Evolutionary conservation across 2,113 vertebrate species (phyloP).

Genomic region (Anas platyrhynchos): DNA sequence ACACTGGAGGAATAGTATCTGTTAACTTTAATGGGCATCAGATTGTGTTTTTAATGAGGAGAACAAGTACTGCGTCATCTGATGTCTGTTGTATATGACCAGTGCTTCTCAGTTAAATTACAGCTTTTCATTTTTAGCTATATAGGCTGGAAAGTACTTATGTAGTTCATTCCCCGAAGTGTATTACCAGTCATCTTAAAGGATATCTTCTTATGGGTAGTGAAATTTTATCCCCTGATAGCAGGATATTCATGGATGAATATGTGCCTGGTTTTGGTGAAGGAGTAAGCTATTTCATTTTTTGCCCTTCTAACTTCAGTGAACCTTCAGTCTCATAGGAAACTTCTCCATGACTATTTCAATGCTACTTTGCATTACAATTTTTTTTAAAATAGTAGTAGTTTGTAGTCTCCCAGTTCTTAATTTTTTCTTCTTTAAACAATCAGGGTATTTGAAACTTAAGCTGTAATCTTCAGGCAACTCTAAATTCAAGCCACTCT

Average conservation of each 20-base stretch:
- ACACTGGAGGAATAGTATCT: not conserved
- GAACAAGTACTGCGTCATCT: not conserved
- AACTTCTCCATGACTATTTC: not conserved
- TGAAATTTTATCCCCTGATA: not conserved
- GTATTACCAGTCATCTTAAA: not conserved
- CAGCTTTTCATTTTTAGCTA: not conserved
- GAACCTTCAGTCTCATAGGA: not conserved
- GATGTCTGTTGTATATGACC: not conserved
- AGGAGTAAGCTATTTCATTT: not conserved
- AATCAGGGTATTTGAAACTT: not conserved
- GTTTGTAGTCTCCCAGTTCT: not conserved
- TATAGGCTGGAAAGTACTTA: not conserved
- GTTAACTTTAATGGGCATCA: not conserved
- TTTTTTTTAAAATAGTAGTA: not conserved
- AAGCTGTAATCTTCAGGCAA: not conserved
- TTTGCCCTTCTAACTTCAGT: not conserved
- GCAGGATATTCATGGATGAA: not conserved
- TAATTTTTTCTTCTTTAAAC: not conserved
- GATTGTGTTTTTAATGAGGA: not conserved
- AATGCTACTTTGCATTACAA: not conserved
- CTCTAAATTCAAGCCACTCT: not conserved
- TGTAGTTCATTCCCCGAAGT: not conserved
- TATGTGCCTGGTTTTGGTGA: not conserved
- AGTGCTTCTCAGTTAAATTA: not conserved
- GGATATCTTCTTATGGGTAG: rapidly evolving